Evolutionary conservation across 2,888 invertebrate species (phyloP), one percentile per base, ranked within the genome.

Genomic region (Sarcophaga rosellei): DNA sequence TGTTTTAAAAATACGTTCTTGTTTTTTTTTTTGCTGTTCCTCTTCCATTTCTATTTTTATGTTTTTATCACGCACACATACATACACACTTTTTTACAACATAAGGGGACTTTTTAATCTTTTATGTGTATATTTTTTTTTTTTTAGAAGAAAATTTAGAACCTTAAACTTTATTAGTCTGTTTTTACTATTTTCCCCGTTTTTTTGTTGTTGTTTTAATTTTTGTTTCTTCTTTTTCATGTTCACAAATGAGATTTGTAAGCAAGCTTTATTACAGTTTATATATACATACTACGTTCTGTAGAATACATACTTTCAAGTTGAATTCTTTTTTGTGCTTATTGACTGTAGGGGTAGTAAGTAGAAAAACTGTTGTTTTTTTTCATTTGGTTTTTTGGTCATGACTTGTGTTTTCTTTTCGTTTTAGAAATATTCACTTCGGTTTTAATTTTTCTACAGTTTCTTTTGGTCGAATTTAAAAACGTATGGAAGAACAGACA

Each of bases 111-210:
- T 3, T 5, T 47, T 15, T 53, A 53, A 15, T n/a, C 59, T 45
- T 69, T 35, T 65, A 44, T n/a, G 45, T 20, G 53, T 45, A 66
- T 66, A 53, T n/a, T 81, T 44, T 45, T 53, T 47, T 53, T 65
- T 35, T 35, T 35, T 35, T 35, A 35, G 35, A 66, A 17, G 5
- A 53, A 35, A 68, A 21, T 57, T 76, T 63, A 21, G 53, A 57
- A 78, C 17, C 63, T 25, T 17, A 35, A 65, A 61, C 45, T 79
- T 72, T 81, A 62, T 66, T 63, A 72, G 57, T 35, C 69, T 35
- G 3, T 35, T 45, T 66, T 35, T 4, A 11, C 17, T 53, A 66
- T 45, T 20, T 44, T 57, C 61, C 6, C 44, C 15, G 44, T 8
- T 17, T n/a, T 62, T 75, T 74, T 45, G 20, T 53, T 44, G 35